Evolutionary conservation across 2,888 invertebrate genomes (phyloP), one percentile per base, ranked within the genome.

Genomic region (Fissipunctia ypsillon): DNA sequence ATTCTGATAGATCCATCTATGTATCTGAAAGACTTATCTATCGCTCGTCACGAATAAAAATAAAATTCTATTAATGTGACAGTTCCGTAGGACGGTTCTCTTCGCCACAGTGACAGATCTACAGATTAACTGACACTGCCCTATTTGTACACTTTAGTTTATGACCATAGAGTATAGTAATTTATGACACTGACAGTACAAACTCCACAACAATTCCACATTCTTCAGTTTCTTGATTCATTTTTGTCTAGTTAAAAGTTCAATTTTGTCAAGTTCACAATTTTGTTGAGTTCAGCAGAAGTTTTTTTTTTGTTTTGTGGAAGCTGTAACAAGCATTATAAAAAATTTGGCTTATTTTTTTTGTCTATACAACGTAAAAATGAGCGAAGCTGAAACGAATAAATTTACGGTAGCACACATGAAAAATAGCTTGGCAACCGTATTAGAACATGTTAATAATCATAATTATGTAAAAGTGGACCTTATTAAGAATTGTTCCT

Each of bases 401-500:
- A 70, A 43, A 41, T 48, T 66, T 76, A 77, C 61, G 86, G 70
- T 61, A 66, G 45, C 22, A 25, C 22, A 69, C 4, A 60, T 74
- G 61, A 22, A 19, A 90, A 28, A 90, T 86, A 86, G 78, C 75
- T 86, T 90, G n/a, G 82, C 85, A 54, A 72, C 74, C 25, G 79
- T 92, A 63, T 57, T 90, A 9, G 71, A 78, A 57, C 82, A 92
- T 52, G 66, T 95, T 31, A 89, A 94, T 83, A 92, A 93, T 89
- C 92, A 91, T 84, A 93, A 94, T 89, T 93, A 91, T 85, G 93
- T 94, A 19, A 90, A 88, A 82, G 87, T 95, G 59, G 76, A 91
- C 50, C 80, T 93, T 19, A 90, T 92, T 35, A 93, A 92, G 81
- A 91, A 92, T 69, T 80, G 79, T 38, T 82, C 81, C 4, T 91